A percentile compares a stretch with the other conserved stretches of the same genome.
Conservation (phyloP, 2,797 vertebrate species). For the Ctenopoma kingsleyae region DNA sequence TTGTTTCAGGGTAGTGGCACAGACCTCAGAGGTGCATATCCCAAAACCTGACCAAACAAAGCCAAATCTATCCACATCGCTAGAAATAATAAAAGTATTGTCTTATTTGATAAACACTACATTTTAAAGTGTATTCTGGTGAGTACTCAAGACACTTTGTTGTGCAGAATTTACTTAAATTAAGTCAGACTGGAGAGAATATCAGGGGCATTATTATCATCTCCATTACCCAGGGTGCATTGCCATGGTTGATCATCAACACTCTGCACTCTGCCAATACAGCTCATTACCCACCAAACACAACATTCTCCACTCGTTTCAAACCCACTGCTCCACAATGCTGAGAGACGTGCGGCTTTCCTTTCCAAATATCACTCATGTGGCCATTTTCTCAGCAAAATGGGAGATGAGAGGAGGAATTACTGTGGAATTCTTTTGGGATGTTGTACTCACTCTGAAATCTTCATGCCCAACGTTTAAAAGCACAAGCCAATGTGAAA, state of each 20-base stretch:
- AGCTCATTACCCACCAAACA: constrained; percentile 55
- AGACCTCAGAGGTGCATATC: constrained; percentile 3
- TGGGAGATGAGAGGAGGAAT: constrained; percentile 56
- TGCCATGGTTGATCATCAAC: constrained; percentile 57
- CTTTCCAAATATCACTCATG: constrained; percentile 44
- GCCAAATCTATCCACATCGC: not conserved
- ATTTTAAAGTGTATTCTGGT: constrained; percentile 9
- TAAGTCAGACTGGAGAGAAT: constrained; percentile 48
- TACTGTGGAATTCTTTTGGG: constrained; percentile 57
- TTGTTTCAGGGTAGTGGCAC: not conserved
- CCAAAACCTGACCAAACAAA: constrained; percentile 3
- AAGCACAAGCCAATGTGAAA: constrained; percentile 46
- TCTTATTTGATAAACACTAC: not conserved
- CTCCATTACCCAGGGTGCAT: constrained; percentile 46
- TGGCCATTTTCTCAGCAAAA: constrained; percentile 66
- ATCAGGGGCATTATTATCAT: constrained; percentile 62
- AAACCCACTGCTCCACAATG: constrained; percentile 21
- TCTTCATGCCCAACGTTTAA: constrained; percentile 37
- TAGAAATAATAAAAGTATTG: not conserved
- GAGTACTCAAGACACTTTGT: not conserved
- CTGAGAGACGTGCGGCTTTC: constrained; percentile 20
- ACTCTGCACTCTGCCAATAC: constrained; percentile 31
- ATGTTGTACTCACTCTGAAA: constrained; percentile 47
- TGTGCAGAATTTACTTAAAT: constrained; percentile 32
- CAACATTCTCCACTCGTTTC: constrained; percentile 51